Evolutionary conservation across 2,888 invertebrate genomes (phyloP).

Genomic region (Lasioglossum leucozonium): DNA sequence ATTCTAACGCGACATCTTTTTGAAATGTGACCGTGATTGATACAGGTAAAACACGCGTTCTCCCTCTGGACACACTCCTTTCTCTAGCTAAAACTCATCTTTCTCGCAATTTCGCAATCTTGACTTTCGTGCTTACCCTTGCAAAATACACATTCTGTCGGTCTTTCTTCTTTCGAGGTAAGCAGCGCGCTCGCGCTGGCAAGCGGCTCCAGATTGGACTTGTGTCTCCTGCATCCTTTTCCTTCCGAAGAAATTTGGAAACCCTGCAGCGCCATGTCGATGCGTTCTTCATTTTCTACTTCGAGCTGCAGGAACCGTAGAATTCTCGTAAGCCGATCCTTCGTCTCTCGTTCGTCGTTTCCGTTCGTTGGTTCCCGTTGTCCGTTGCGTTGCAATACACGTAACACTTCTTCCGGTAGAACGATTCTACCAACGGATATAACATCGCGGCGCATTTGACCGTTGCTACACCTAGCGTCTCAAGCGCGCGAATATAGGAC

Average conservation of each 20-base stretch:
- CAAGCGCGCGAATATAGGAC: conserved; percentile 70
- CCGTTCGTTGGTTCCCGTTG: not conserved
- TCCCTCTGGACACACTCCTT: no score
- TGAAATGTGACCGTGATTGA: no score
- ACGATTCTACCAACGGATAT: conserved; percentile 70
- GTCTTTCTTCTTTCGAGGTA: not conserved
- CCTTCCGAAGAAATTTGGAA: conserved; percentile 11
- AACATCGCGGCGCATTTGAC: conserved; percentile 70
- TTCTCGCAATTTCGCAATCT: not conserved
- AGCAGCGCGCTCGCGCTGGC: not conserved
- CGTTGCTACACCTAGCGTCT: conserved; percentile 64
- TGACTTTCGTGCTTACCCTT: conserved; percentile 42
- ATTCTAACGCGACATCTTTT: no score
- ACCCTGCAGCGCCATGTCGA: conserved; percentile 45
- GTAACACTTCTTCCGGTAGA: conserved; percentile 65
- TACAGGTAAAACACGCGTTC: no score
- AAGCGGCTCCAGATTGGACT: not conserved
- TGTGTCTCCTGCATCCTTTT: conserved; percentile 9
- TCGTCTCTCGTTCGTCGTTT: not conserved
- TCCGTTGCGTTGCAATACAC: conserved; percentile 61
- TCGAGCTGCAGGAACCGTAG: conserved; percentile 41
- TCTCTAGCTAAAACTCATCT: not conserved
- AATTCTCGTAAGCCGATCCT: conserved; percentile 25
- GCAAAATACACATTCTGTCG: conserved; percentile 62
- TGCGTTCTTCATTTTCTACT: conserved; percentile 54